Percentiles rank a stretch among this genome's conserved stretches.
These are phyloP conservation scores for Philotrypesis tridentata DNA, from an alignment of 1,140 invertebrate species.

Conservation along the genomic window DNA sequence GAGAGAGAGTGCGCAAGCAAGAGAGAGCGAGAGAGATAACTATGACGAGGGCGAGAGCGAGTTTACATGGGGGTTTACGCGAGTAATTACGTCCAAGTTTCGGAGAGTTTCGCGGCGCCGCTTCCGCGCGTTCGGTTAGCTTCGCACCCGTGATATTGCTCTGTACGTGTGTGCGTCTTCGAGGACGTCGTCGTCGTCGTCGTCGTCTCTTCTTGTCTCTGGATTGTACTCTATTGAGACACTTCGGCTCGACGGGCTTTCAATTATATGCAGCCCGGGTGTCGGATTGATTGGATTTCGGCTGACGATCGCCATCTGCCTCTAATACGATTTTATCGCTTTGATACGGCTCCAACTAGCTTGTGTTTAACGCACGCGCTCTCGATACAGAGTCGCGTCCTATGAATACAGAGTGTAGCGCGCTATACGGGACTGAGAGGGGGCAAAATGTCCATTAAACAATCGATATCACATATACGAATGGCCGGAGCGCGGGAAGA, in stretches of 20 bases:
- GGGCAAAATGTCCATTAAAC: background rate
- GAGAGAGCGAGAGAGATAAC: constrained; percentile 56
- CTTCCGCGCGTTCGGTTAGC: constrained; percentile 46
- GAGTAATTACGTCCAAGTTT: constrained; percentile 62
- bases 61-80: constrained; percentile 52
- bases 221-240: background rate
- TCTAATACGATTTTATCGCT: constrained; percentile 3
- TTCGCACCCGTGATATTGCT: constrained; percentile 10
- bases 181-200: background rate
- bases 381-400: no score
- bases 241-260: background rate
- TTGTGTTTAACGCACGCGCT: background rate
- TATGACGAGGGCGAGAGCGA: constrained; percentile 52
- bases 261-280: background rate
- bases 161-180: background rate
- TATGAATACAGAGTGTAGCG: no score
- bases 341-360: background rate
- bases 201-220: background rate
- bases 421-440: background rate
- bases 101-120: constrained; percentile 54
- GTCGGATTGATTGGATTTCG: constrained; percentile 17
- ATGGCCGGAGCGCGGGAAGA: background rate
- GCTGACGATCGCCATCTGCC: background rate
- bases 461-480: background rate
- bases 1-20: no score